A percentile compares a stretch with the other conserved stretches of the same genome.
These are phyloP conservation scores for Anableps anableps DNA, from an alignment of 2,797 vertebrate genomes.

Conservation along the genomic window DNA sequence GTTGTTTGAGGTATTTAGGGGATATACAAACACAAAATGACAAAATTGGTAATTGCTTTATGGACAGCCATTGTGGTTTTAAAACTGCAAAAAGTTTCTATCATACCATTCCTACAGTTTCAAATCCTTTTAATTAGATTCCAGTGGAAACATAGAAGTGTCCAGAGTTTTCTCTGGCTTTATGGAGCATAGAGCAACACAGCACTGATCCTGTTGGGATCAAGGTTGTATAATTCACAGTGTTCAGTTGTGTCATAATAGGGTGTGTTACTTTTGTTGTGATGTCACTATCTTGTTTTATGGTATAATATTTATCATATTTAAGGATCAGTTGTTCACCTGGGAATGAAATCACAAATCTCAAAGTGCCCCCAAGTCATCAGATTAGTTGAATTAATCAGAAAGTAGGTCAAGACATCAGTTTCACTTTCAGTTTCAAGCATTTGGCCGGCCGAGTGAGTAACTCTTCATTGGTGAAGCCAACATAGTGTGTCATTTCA, in stretches of 20 bases:
- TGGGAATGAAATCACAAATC: neutral
- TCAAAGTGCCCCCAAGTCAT: too few relatives aligned
- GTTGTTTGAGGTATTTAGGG: neutral
- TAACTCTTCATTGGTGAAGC: too few relatives aligned
- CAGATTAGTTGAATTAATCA: too few relatives aligned
- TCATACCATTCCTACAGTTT: neutral
- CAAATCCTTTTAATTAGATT: neutral
- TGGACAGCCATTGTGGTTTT: neutral
- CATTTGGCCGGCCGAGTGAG: too few relatives aligned
- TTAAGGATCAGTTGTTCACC: neutral
- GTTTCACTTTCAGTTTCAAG: too few relatives aligned
- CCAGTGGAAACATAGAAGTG: neutral
- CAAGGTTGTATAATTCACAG: neutral
- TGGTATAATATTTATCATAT: neutral
- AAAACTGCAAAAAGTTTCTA: neutral
- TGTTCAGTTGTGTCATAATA: neutral
- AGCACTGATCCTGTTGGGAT: neutral
- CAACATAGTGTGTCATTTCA: too few relatives aligned
- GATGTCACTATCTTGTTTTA: neutral
- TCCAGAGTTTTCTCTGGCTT: neutral
- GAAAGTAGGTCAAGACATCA: too few relatives aligned
- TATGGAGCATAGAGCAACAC: neutral
- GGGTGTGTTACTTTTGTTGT: neutral
- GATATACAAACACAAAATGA: neutral
- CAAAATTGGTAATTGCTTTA: neutral